Conservation (phyloP, 1,140 invertebrate species). For the Danaus plexippus region DNA sequence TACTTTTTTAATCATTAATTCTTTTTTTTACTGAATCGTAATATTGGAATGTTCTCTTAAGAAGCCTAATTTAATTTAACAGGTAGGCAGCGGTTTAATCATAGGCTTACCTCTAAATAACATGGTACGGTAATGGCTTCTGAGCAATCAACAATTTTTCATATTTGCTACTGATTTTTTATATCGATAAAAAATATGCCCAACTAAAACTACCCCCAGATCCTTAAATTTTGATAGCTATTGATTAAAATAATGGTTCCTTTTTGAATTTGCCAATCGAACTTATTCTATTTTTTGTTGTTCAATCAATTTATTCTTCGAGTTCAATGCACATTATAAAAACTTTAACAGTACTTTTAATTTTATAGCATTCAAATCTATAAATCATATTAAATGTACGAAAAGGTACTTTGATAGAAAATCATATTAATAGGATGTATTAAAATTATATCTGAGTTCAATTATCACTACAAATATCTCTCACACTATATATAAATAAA, state of each 20-base stretch:
- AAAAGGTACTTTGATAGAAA: no score
- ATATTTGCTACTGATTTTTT: constrained; percentile 66
- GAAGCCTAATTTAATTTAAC: constrained; percentile 72
- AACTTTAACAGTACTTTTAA: no score
- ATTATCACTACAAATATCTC: no score
- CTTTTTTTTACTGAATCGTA: constrained; percentile 37
- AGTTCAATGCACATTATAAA: no score
- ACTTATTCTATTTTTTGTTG: no score
- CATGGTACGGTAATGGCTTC: constrained; percentile 60
- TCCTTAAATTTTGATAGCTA: no score
- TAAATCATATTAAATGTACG: no score
- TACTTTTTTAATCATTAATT: constrained; percentile 43
- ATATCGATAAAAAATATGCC: constrained; percentile 36
- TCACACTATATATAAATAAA: no score
- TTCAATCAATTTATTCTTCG: no score
- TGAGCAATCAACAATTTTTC: constrained; percentile 66
- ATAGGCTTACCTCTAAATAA: constrained; percentile 67
- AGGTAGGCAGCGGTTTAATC: constrained; percentile 69
- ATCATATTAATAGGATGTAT: no score
- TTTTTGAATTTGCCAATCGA: background rate
- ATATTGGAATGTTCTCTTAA: constrained; percentile 58
- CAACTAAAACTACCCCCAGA: constrained; percentile 8
- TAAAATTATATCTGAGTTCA: no score
- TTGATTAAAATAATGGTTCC: background rate
- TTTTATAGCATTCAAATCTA: no score